Percentiles rank a stretch among this genome's conserved stretches.
Conservation (phyloP, 2,113 vertebrate genomes). For the Shinisaurus crocodilurus region DNA sequence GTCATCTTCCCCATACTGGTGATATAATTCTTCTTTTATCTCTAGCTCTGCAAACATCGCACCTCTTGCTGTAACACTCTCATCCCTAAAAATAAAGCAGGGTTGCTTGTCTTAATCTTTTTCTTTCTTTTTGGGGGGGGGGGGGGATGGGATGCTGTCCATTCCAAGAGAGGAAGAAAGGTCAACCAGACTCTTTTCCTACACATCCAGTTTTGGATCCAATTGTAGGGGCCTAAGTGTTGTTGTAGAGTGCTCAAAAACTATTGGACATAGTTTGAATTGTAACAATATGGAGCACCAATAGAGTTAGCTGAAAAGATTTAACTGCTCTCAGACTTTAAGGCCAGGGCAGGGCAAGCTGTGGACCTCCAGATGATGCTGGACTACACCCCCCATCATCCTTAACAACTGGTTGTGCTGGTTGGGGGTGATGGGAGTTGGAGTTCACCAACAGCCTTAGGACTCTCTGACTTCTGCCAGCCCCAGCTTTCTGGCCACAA, state of each 20-base stretch:
- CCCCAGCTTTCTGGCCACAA: not conserved
- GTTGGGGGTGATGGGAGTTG: not conserved
- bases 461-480: not conserved
- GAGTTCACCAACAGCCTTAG: not conserved
- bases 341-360: not conserved
- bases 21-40: not conserved
- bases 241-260: not conserved
- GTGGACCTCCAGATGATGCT: not conserved
- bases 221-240: not conserved
- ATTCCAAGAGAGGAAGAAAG: conserved; percentile 53
- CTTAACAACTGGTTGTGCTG: not conserved
- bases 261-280: not conserved
- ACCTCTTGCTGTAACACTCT: conserved; percentile 12
- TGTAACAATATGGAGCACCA: not conserved
- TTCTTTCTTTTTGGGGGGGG: not conserved
- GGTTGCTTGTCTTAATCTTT: conserved; percentile 29
- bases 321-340: not conserved
- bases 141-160: conserved; percentile 25
- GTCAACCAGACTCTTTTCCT: conserved; percentile 19
- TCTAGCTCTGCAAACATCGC: not conserved
- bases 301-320: conserved; percentile 30
- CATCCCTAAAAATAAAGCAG: conserved; percentile 26
- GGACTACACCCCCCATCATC: not conserved
- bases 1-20: conserved; percentile 2
- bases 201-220: not conserved